Conservation (phyloP, 2,888 invertebrate species). For the Amitus sp. region DNA sequence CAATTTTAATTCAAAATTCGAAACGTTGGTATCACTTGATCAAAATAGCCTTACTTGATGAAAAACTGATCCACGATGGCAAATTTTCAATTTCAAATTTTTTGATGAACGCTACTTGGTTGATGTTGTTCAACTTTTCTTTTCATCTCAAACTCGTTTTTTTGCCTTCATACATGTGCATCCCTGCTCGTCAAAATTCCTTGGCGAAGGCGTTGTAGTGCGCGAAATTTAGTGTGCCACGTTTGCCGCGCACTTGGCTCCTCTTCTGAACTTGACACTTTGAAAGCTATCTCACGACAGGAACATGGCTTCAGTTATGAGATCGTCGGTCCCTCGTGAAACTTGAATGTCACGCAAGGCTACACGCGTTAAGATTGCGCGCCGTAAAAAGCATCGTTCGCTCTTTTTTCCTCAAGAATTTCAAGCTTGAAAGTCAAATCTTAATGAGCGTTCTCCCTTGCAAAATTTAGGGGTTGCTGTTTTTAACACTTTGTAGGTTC, state of each 20-base stretch:
- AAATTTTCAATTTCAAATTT: too few relatives aligned
- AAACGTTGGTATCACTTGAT: too few relatives aligned
- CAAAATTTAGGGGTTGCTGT: too few relatives aligned
- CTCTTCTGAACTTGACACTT: slow-evolving; percentile 24
- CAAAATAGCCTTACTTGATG: too few relatives aligned
- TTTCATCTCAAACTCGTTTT: not conserved
- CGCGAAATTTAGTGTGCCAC: slow-evolving; percentile 1
- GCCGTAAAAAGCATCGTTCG: not conserved
- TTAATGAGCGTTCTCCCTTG: too few relatives aligned
- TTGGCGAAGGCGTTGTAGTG: slow-evolving; percentile 1
- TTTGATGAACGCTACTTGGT: too few relatives aligned
- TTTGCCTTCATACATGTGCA: not conserved
- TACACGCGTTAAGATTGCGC: not conserved
- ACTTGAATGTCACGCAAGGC: not conserved
- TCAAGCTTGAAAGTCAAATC: too few relatives aligned
- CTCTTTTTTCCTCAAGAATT: not conserved
- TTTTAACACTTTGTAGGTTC: too few relatives aligned
- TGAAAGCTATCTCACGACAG: slow-evolving; percentile 10
- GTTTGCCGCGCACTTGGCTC: slow-evolving; percentile 27
- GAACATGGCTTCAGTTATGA: not conserved
- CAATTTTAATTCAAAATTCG: too few relatives aligned
- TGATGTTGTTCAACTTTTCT: too few relatives aligned
- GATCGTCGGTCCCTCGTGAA: not conserved
- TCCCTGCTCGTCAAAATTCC: not conserved
- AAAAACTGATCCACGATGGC: too few relatives aligned